Evolutionary conservation across 1,140 invertebrate species (phyloP).

Genomic region (Archegozetes longisetosus): DNA sequence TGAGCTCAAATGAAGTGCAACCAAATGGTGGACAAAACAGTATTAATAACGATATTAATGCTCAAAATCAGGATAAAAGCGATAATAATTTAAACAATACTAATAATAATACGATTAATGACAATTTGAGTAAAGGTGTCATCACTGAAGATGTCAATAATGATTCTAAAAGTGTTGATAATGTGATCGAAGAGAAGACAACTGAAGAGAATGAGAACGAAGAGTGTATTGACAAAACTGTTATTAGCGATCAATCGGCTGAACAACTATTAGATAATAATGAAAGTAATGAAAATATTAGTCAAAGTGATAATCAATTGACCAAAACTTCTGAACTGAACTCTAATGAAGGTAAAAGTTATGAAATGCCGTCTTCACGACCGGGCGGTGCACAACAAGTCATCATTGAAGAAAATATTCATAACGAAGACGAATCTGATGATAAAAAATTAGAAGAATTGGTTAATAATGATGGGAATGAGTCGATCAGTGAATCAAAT

Average conservation of each 20-base stretch:
- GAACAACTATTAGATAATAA: background rate
- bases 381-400: background rate
- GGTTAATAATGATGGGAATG: background rate
- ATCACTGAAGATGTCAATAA: background rate
- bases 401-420: background rate
- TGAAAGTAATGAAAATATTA: too few relatives aligned
- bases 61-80: background rate
- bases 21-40: background rate
- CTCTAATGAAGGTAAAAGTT: background rate
- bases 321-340: background rate
- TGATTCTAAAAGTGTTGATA: background rate
- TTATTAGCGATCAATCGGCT: background rate
- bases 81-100: background rate
- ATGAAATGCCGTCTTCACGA: background rate
- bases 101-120: too few relatives aligned
- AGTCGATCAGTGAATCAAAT: too few relatives aligned
- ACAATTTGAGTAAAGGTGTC: too few relatives aligned
- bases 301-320: background rate
- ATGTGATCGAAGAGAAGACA: background rate
- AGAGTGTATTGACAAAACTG: background rate
- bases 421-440: background rate
- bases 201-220: background rate
- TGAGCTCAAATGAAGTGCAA: background rate
- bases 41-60: background rate
- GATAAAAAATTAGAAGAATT: background rate